Percentiles rank a stretch among this genome's conserved stretches.
Conservation (phyloP, 2,113 vertebrate genomes). For the Rhinoptilus africanus region DNA sequence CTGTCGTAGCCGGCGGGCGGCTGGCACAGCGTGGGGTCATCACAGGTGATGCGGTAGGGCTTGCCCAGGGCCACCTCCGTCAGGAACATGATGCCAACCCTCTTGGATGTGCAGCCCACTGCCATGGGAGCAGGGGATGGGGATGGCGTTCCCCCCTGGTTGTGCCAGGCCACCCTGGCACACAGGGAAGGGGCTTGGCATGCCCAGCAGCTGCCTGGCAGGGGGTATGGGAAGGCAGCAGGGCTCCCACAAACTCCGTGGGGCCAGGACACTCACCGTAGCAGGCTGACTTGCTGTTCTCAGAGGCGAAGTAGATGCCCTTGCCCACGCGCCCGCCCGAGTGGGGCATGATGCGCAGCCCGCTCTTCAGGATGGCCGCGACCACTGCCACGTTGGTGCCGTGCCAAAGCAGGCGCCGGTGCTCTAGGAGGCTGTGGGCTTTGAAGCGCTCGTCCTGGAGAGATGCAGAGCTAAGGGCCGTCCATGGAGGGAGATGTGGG, state of each 20-base stretch:
- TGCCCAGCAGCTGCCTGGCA: neutral
- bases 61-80: conserved; percentile 87
- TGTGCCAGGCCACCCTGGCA: neutral
- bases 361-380: conserved; percentile 87
- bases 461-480: neutral
- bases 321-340: conserved; percentile 85
- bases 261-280: conserved; percentile 78
- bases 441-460: conserved; percentile 78
- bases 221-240: accelerated
- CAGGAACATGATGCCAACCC: conserved; percentile 88
- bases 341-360: conserved; percentile 92
- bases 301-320: conserved; percentile 91
- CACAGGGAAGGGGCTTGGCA: neutral
- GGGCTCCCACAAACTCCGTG: neutral
- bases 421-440: conserved; percentile 74
- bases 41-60: conserved; percentile 72
- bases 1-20: conserved; percentile 79
- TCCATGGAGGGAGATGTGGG: accelerated
- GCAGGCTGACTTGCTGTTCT: conserved; percentile 85
- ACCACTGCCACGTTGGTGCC: conserved; percentile 89
- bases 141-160: neutral
- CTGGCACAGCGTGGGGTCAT: conserved; percentile 63
- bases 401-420: conserved; percentile 89
- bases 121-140: neutral
- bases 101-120: conserved; percentile 72